phyloP scores from a whole-genome alignment of 2,113 vertebrate species.

The Proteles cristata region DNA sequence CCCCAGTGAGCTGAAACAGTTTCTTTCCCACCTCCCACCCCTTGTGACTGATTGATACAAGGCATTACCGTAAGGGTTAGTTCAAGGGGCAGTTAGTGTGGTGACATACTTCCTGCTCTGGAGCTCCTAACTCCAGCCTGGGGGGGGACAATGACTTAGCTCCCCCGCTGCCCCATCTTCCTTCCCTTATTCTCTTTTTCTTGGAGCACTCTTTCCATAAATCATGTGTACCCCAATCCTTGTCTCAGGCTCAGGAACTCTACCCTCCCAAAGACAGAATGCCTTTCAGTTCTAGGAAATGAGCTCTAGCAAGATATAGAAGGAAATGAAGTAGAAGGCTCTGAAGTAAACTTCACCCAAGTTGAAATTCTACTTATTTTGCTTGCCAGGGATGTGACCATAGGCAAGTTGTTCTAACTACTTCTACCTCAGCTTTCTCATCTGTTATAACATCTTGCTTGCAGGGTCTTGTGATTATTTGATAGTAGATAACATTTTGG shows the following conservation, averaged over 20 bases:
- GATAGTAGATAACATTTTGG: background rate
- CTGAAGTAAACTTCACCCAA: background rate
- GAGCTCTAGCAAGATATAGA: background rate
- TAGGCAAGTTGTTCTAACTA: background rate
- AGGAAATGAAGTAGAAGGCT: background rate
- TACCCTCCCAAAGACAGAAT: background rate
- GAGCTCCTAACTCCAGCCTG: background rate
- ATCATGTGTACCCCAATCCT: background rate
- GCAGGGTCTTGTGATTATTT: background rate
- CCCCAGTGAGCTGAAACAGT: background rate
- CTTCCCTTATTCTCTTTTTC: background rate
- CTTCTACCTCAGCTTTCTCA: background rate
- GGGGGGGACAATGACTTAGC: background rate
- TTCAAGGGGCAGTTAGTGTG: rapidly evolving
- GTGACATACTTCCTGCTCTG: background rate
- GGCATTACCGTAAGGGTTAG: background rate
- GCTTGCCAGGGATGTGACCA: background rate
- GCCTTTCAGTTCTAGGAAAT: background rate
- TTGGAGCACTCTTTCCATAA: background rate
- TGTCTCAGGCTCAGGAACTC: background rate
- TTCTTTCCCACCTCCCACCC: background rate
- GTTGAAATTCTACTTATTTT: background rate
- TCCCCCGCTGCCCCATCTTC: background rate
- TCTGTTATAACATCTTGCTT: background rate
- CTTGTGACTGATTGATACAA: background rate